These are phyloP conservation scores for Sitta carolinensis DNA, from an alignment of 2,797 vertebrate species.

Conservation along the genomic window DNA sequence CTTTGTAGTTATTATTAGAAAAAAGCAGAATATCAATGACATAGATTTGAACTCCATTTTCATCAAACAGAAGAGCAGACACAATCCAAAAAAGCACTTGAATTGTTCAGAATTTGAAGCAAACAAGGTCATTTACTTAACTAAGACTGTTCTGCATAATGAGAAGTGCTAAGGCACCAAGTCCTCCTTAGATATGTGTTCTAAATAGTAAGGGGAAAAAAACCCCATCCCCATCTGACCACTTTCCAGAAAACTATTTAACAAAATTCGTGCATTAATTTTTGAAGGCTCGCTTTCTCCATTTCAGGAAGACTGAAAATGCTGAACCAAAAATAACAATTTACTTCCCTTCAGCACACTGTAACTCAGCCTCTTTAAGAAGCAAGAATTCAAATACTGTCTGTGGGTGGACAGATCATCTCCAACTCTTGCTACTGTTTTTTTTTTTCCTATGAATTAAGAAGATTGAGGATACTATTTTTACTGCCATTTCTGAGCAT, in stretches of 20 bases:
- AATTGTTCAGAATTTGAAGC: not conserved
- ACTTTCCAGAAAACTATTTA: not conserved
- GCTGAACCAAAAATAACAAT: not conserved
- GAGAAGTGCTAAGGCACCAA: not conserved
- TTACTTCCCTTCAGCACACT: not conserved
- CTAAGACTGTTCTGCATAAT: not conserved
- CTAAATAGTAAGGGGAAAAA: not conserved
- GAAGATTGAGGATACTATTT: not conserved
- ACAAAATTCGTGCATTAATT: not conserved
- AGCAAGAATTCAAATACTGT: not conserved
- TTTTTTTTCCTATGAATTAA: not conserved
- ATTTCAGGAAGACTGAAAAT: not conserved
- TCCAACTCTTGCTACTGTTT: not conserved
- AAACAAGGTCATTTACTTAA: not conserved
- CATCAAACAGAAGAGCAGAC: not conserved
- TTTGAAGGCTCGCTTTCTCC: not conserved
- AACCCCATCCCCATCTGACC: not conserved
- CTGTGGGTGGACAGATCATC: not conserved
- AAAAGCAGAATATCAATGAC: not conserved
- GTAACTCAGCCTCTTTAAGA: not conserved
- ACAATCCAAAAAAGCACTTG: not conserved
- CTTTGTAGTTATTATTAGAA: not conserved
- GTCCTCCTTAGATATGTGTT: not conserved
- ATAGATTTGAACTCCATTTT: not conserved
- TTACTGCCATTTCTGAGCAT: not conserved